These are phyloP conservation scores for Netta rufina DNA, from an alignment of 2,797 vertebrate species.

Conservation along the genomic window DNA sequence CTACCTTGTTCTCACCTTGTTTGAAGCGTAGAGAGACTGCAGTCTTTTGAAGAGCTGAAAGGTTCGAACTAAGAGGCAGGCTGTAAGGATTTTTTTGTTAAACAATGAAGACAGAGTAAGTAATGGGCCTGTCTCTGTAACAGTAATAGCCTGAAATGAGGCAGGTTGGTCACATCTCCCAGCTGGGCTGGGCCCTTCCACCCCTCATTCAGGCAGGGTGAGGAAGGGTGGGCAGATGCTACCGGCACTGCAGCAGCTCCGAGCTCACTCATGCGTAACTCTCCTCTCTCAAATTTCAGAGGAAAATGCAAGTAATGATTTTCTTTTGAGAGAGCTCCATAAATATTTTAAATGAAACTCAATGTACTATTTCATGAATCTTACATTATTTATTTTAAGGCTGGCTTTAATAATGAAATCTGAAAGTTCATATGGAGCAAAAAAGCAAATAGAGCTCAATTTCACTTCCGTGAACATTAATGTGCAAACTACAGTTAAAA, in stretches of 20 bases:
- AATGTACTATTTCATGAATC: slow-evolving; percentile 50
- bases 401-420: slow-evolving; percentile 65
- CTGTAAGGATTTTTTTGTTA: not conserved
- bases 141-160: not conserved
- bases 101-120: not conserved
- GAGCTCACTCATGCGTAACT: not conserved
- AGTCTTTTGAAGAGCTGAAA: not conserved
- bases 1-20: not conserved
- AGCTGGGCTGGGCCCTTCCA: not conserved
- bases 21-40: not conserved
- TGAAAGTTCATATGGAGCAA: not conserved
- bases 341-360: slow-evolving; percentile 76
- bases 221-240: not conserved
- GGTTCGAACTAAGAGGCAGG: not conserved
- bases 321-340: slow-evolving; percentile 68
- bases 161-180: not conserved
- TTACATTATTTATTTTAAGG: slow-evolving; percentile 78
- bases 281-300: slow-evolving; percentile 36
- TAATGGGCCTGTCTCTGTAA: not conserved
- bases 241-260: not conserved
- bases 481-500: not conserved
- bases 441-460: slow-evolving; percentile 14
- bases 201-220: not conserved
- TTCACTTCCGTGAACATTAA: not conserved
- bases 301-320: slow-evolving; percentile 55